These are phyloP conservation scores for Malurus alboscapulatus DNA, from an alignment of 2,113 vertebrate genomes.

Conservation along the genomic window DNA sequence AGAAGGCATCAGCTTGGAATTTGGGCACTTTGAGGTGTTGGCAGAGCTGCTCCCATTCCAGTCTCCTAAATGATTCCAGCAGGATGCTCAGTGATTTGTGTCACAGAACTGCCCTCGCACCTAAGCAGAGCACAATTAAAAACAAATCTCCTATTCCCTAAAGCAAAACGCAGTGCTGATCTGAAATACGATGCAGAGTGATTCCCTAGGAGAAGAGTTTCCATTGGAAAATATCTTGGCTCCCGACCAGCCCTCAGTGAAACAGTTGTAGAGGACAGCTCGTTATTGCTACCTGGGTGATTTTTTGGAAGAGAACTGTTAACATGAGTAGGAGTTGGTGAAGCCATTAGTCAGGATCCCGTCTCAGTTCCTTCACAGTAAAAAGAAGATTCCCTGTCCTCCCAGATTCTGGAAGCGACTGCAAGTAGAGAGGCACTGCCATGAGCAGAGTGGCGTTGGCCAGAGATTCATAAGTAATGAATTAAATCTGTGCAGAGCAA, in stretches of 20 bases:
- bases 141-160: not conserved
- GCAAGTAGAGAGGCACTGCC: not conserved
- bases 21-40: not conserved
- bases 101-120: not conserved
- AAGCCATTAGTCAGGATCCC: not conserved
- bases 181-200: not conserved
- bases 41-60: not conserved
- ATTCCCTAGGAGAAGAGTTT: conserved; percentile 39
- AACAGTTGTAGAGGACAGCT: not conserved
- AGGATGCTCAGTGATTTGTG: not conserved
- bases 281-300: not conserved
- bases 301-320: not conserved
- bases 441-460: not conserved
- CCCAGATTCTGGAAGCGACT: accelerated
- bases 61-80: not conserved
- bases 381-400: not conserved
- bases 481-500: conserved; percentile 64
- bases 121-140: not conserved
- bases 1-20: not conserved
- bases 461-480: conserved; percentile 59
- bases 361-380: not conserved
- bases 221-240: conserved; percentile 10
- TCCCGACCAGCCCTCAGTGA: accelerated
- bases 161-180: not conserved
- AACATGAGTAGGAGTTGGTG: not conserved